A percentile compares a stretch with the other conserved stretches of the same genome.
These are phyloP conservation scores for Ageneiosus marmoratus DNA, from an alignment of 2,113 vertebrate species.

Conservation along the genomic window DNA sequence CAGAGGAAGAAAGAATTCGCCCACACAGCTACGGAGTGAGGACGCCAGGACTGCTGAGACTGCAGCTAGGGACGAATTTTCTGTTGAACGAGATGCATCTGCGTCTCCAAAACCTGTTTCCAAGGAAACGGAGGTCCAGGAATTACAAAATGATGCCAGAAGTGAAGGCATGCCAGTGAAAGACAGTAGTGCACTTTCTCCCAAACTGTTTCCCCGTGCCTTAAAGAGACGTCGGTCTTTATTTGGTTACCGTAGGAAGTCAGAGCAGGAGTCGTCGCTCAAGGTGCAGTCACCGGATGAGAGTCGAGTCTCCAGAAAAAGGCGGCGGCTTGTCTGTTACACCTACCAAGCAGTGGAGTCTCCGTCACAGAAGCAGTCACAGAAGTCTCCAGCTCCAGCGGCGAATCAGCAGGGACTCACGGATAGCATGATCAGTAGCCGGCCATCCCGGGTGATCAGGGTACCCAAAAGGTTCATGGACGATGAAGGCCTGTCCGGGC, in stretches of 20 bases:
- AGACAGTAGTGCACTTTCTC: not conserved
- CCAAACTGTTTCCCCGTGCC: slow-evolving; percentile 21
- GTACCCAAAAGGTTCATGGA: slow-evolving; percentile 86
- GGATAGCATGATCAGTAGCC: slow-evolving; percentile 70
- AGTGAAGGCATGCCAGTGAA: slow-evolving; percentile 43
- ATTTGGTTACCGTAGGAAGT: slow-evolving; percentile 57
- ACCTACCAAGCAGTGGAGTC: slow-evolving; percentile 53
- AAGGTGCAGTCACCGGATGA: slow-evolving; percentile 35
- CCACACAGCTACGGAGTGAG: not conserved
- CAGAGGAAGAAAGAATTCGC: slow-evolving; percentile 46
- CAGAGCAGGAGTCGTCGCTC: not conserved
- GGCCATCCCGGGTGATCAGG: slow-evolving; percentile 86
- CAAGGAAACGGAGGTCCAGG: slow-evolving; percentile 49
- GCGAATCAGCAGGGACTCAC: slow-evolving; percentile 51
- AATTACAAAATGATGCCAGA: slow-evolving; percentile 38
- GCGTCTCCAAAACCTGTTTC: slow-evolving; percentile 30
- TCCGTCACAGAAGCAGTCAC: slow-evolving; percentile 62
- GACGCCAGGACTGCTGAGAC: not conserved
- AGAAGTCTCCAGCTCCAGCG: not conserved
- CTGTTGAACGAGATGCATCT: slow-evolving; percentile 18
- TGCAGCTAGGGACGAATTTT: not conserved
- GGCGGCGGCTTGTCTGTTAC: slow-evolving; percentile 40
- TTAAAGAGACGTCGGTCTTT: slow-evolving; percentile 51
- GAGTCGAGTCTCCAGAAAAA: slow-evolving; percentile 44
- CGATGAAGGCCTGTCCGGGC: slow-evolving; percentile 70